Base-by-base conservation (phyloP, 2,888 invertebrate genomes). In the Ceramica pisi region DNA sequence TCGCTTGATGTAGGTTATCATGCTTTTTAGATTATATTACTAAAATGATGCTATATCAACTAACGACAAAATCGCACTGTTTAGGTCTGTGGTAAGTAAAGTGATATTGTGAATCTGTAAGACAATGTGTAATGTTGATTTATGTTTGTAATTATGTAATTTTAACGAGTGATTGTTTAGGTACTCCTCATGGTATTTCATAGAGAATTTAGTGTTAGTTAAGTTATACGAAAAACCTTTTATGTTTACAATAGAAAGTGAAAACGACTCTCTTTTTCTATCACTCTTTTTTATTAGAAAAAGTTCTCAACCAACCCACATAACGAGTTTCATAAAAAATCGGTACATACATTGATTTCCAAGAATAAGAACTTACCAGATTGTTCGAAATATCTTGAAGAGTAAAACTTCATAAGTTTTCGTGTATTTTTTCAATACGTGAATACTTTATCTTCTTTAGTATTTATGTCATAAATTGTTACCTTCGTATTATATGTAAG, bases 41-140 rank as follows among this genome's bases (percentile, higher is more conserved):
- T 46, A 16, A 62, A 38, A 48, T 26, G 12, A 21, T 19, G 41
- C 44, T 53, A 62, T 50, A 35, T 14, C 21, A 51, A 51, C 41
- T 38, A 41, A n/a, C 56, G 41, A 64, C 62, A 66, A 62, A 73
- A 62, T 79, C 75, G 75, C 67, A 66, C 63, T 70, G 72, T 73
- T 69, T 26, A 59, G 56, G 21, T 59, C 14, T 67, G 50, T 23
- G 41, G 64, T 76, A 72, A 77, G 59, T 79, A 63, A 71, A 78
- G 81, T 79, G 84, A 82, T 82, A 81, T 69, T 63, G 68, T 76
- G 71, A 74, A 72, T 72, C 59, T 75, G 69, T 59, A 64, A 65
- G 59, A 62, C 60, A 73, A 63, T 62, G 78, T 65, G 61, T 60
- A 74, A 57, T 74, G 50, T 67, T 67, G 35, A 21, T 73, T 73